Evolutionary conservation across 2,797 vertebrate species (phyloP).

Genomic region (Fringilla coelebs): DNA sequence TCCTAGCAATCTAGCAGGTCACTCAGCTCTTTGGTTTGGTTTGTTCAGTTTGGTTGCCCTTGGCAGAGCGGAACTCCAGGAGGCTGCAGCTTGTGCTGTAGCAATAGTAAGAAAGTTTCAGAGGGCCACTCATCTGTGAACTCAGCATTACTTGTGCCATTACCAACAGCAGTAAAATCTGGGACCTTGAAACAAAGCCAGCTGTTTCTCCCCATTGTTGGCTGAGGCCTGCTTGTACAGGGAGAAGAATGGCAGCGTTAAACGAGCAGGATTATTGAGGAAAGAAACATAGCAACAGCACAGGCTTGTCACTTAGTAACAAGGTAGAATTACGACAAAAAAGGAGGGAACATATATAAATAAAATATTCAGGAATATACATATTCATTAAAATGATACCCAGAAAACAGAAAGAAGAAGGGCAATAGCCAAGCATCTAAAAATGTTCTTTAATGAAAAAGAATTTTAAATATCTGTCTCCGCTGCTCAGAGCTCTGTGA

Average conservation of each 20-base stretch:
- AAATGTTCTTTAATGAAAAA: slow-evolving; percentile 10
- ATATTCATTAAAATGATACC: slow-evolving; percentile 48
- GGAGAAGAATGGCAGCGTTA: slow-evolving; percentile 6
- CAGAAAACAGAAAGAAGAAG: not conserved
- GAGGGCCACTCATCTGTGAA: not conserved
- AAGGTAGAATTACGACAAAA: not conserved
- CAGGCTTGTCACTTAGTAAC: slow-evolving; percentile 2
- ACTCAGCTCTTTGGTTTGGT: not conserved
- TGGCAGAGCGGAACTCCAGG: not conserved
- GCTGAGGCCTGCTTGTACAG: not conserved
- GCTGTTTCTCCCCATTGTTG: not conserved
- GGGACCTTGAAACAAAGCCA: not conserved
- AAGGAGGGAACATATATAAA: slow-evolving; percentile 6
- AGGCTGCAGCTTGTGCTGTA: not conserved
- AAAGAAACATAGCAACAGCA: slow-evolving; percentile 35
- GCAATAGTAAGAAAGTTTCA: not conserved
- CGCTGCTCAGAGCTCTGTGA: not conserved
- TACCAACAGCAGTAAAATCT: not conserved
- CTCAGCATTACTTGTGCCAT: not conserved
- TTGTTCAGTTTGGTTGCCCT: not conserved
- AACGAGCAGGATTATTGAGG: slow-evolving; percentile 5
- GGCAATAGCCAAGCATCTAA: slow-evolving; percentile 3
- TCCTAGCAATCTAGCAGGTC: not conserved
- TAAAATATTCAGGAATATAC: slow-evolving; percentile 45
- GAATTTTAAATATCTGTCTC: slow-evolving; percentile 55